phyloP scores from a whole-genome alignment of 2,888 invertebrate genomes.

The Cylindroiulus punctatus region DNA sequence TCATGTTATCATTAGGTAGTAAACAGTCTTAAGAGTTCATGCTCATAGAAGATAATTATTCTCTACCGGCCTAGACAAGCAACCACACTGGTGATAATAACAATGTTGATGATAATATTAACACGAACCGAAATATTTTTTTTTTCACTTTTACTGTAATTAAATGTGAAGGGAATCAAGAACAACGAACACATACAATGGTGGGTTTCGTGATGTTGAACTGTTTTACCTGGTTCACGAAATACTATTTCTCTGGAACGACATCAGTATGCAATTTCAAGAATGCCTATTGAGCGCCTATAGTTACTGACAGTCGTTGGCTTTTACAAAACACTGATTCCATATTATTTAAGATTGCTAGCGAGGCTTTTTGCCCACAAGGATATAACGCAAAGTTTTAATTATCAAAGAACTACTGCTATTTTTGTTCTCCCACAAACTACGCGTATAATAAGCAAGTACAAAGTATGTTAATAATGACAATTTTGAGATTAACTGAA shows the following conservation, averaged over 20 bases:
- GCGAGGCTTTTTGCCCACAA: neutral
- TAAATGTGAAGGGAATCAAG: neutral
- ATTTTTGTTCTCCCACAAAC: neutral
- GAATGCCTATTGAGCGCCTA: neutral
- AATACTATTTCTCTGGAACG: neutral
- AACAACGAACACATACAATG: conserved; percentile 6
- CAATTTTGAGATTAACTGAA: neutral
- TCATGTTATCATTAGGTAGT: conserved; percentile 6
- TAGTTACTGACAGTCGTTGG: neutral
- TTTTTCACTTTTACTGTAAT: conserved; percentile 10
- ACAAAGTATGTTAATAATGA: neutral
- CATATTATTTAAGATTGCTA: neutral
- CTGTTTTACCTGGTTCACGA: neutral
- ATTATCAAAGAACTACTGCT: neutral
- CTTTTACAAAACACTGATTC: neutral
- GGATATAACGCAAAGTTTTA: conserved; percentile 5
- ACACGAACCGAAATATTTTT: neutral
- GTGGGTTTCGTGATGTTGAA: neutral
- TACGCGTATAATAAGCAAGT: neutral
- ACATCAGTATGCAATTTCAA: neutral
- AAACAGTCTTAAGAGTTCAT: neutral
- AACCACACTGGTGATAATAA: neutral
- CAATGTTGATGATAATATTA: neutral
- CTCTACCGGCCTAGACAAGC: neutral
- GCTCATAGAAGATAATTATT: neutral